These are phyloP conservation scores for Bolborhynchus lineola DNA, from an alignment of 2,113 vertebrate genomes.

Conservation along the genomic window DNA sequence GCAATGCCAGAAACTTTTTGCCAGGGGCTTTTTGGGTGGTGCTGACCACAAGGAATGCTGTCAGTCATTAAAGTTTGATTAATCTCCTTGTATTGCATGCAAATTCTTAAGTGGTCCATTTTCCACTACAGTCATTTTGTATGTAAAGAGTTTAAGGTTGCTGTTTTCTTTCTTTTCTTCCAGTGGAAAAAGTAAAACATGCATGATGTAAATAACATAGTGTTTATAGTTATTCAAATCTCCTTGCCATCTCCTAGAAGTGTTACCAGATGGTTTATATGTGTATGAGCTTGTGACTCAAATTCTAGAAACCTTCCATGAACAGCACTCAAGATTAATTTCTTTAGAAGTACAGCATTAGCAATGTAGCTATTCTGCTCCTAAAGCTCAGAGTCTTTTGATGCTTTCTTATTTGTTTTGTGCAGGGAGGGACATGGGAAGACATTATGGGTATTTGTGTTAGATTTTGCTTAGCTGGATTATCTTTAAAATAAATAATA, in stretches of 20 bases:
- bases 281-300: not conserved
- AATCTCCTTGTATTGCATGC: not conserved
- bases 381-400: not conserved
- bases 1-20: constrained; percentile 11
- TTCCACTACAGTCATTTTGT: not conserved
- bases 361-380: not conserved
- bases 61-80: not conserved
- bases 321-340: not conserved
- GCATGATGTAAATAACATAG: not conserved
- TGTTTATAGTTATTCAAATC: constrained; percentile 7
- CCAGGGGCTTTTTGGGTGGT: not conserved
- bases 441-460: not conserved
- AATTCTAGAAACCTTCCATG: not conserved
- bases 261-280: constrained; percentile 28
- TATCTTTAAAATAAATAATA: not conserved
- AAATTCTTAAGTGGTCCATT: not conserved
- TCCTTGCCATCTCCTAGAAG: not conserved
- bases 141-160: not conserved
- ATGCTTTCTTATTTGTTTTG: not conserved
- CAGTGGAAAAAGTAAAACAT: not conserved
- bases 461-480: not conserved
- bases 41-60: not conserved
- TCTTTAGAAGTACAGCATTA: not conserved
- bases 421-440: not conserved
- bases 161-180: not conserved